Conservation (phyloP, 2,888 invertebrate genomes). For the Epicampocera succincta region DNA sequence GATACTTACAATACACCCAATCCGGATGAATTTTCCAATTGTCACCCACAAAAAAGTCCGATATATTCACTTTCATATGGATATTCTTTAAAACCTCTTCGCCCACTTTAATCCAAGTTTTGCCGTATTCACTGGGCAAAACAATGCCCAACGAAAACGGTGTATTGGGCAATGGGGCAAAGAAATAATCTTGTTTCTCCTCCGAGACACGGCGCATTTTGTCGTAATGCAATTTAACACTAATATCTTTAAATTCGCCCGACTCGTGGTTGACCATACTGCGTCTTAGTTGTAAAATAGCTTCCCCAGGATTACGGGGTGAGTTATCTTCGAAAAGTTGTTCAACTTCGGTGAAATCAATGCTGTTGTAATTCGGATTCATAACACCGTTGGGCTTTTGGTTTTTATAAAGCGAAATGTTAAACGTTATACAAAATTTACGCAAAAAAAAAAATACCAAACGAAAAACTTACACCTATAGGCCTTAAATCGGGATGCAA, state of each 20-base stretch:
- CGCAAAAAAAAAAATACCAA: neutral
- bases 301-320: slow-evolving; percentile 85
- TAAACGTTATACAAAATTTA: neutral
- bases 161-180: slow-evolving; percentile 89
- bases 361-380: slow-evolving; percentile 97
- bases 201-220: slow-evolving; percentile 91
- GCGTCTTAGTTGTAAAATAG: slow-evolving; percentile 84
- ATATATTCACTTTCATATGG: slow-evolving; percentile 86
- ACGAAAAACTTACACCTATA: slow-evolving; percentile 85
- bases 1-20: slow-evolving; percentile 95
- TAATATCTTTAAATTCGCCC: slow-evolving; percentile 86
- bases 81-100: slow-evolving; percentile 88
- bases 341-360: slow-evolving; percentile 97
- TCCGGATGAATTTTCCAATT: slow-evolving; percentile 92
- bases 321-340: slow-evolving; percentile 87
- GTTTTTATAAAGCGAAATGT: neutral
- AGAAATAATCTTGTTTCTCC: slow-evolving; percentile 92
- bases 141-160: slow-evolving; percentile 94
- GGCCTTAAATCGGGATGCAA: slow-evolving; percentile 97
- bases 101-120: slow-evolving; percentile 85
- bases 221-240: slow-evolving; percentile 92
- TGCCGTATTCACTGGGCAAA: slow-evolving; percentile 89
- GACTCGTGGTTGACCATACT: slow-evolving; percentile 87
- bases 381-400: slow-evolving; percentile 80
- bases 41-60: slow-evolving; percentile 87